phyloP scores from a whole-genome alignment of 2,888 invertebrate genomes.

The Drosophila paranaensis region DNA sequence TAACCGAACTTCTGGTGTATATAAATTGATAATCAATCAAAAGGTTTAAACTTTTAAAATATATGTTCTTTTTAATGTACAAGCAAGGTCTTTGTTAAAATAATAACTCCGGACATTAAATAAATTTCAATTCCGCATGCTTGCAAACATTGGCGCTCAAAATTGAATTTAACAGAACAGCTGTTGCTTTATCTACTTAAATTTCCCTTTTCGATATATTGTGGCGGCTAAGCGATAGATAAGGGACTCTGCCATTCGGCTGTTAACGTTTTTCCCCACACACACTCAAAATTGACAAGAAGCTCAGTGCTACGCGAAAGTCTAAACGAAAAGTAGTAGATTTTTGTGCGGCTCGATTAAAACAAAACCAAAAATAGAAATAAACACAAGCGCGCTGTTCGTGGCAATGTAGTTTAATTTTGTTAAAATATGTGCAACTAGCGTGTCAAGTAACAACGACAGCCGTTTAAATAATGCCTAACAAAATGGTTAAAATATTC shows the following conservation, averaged over 20 bases:
- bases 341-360: conserved; percentile 26
- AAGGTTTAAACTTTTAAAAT: too few species aligned
- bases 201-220: conserved; percentile 4
- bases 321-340: conserved; percentile 20
- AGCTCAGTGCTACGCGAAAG: conserved; percentile 29
- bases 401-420: conserved; percentile 53
- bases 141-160: background rate
- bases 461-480: conserved; percentile 56
- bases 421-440: conserved; percentile 25
- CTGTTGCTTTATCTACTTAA: background rate
- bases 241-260: conserved; percentile 21
- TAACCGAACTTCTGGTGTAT: background rate
- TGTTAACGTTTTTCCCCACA: conserved; percentile 13
- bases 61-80: background rate
- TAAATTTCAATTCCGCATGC: background rate
- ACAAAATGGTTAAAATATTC: conserved; percentile 77
- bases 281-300: conserved; percentile 15
- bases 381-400: conserved; percentile 10
- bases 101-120: background rate
- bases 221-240: conserved; percentile 27
- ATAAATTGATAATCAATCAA: too few species aligned
- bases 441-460: conserved; percentile 39
- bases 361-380: conserved; percentile 23
- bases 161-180: conserved; percentile 2
- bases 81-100: background rate